Evolutionary conservation across 1,140 invertebrate species (phyloP).

Genomic region (Listronotus bonariensis): DNA sequence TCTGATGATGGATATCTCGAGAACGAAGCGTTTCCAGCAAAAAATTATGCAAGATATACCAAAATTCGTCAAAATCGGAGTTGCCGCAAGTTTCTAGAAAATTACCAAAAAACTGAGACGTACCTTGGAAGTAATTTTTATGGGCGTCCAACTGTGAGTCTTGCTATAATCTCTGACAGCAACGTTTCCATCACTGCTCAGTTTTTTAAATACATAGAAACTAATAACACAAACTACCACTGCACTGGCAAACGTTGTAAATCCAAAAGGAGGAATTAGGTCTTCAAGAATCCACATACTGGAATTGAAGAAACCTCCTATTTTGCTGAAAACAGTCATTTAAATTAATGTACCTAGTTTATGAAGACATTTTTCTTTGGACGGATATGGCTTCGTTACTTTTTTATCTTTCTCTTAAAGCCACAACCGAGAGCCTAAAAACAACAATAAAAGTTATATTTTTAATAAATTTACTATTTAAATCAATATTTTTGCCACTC

Average conservation of each 20-base stretch:
- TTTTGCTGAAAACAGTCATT: conserved; percentile 48
- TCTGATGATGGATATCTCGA: no score
- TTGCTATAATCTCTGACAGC: conserved; percentile 47
- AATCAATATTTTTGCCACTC: no score
- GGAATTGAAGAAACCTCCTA: conserved; percentile 18
- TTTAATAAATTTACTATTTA: no score
- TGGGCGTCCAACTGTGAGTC: conserved; percentile 71
- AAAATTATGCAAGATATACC: no score
- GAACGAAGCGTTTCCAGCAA: no score
- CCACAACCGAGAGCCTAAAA: no score
- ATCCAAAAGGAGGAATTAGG: conserved; percentile 43
- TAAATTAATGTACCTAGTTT: not conserved
- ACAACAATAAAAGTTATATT: no score
- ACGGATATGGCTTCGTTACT: no score
- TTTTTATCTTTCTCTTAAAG: no score
- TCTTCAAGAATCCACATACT: conserved; percentile 46
- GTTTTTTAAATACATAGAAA: conserved; percentile 50
- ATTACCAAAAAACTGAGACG: conserved; percentile 26
- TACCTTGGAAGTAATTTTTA: conserved; percentile 66
- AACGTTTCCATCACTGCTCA: conserved; percentile 47
- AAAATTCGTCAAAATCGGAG: no score
- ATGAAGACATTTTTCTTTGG: not conserved
- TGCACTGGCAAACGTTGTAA: conserved; percentile 45
- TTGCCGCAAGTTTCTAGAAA: no score
- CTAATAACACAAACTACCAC: conserved; percentile 47